Base-by-base conservation (phyloP, 2,888 invertebrate species). In the Philhelius pedissequus region DNA sequence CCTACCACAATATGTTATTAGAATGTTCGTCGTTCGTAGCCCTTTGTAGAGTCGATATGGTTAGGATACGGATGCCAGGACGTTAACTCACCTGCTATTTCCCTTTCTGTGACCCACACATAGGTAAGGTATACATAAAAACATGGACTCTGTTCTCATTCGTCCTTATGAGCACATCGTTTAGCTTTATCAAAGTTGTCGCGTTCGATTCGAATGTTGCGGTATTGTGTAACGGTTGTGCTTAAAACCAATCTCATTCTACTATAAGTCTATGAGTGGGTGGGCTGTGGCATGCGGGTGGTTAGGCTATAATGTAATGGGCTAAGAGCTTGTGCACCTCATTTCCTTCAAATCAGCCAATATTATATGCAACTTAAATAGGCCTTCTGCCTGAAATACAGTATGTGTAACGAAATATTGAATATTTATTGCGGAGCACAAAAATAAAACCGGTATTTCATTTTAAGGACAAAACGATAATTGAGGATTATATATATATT, bases 1-100 rank as follows among this genome's bases (percentile, higher is more conserved):
- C 74, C 56, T 50, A 70, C 83, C 83, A 74, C 83, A 79, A 74
- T 83, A 74, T 83, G 83, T 83, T 83, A 83, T 79, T 83, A 75
- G 74, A 82, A 68, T 83, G 79, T 70, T 66, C 64, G 64, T 58
- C 60, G 43, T 13, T 7, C 3, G 18, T 25, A 43, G 32, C 48
- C 30, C 35, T 35, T 56, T 77, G 48, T 38, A 4, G 40, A 40
- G 22, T 60, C 52, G 60, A 78, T 27, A 25, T 43, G 48, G 27
- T 27, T 30, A 13, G 62, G 25, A 60, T 25, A 43, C 43, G 62
- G 32, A 74, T 79, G 83, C 79, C 79, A 83, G 74, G 58, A 71
- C 20, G n/a, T 50, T 22, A 38, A 20, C 64, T 68, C 62, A 74
- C 78, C 71, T 77, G 71, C 58, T 69, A 50, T 58, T 32, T 64